Evolutionary conservation across 2,113 vertebrate species (phyloP).

Genomic region (Lophotis ruficrista): DNA sequence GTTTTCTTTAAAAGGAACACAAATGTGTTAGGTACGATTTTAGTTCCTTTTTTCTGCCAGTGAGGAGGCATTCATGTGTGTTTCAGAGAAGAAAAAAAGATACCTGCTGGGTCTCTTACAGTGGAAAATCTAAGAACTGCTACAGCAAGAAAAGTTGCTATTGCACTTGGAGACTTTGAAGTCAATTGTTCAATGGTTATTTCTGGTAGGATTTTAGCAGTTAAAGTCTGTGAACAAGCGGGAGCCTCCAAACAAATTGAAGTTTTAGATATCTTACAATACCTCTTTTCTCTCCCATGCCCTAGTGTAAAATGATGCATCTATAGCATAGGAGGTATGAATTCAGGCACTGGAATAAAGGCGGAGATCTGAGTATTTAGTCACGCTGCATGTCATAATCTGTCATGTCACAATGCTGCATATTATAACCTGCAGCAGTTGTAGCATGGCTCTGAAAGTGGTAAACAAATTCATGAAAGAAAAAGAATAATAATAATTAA

Average conservation of each 20-base stretch:
- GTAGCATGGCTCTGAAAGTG: background rate
- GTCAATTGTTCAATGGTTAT: conserved; percentile 1
- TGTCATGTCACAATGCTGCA: background rate
- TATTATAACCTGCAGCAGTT: background rate
- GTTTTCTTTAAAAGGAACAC: conserved; percentile 21
- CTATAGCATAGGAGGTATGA: background rate
- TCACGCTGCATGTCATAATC: background rate
- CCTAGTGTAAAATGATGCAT: background rate
- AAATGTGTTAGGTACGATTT: background rate
- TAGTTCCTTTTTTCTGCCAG: background rate
- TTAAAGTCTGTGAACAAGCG: background rate
- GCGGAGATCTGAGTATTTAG: rapidly evolving
- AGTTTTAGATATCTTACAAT: background rate
- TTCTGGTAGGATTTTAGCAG: conserved; percentile 26
- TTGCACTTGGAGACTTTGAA: conserved; percentile 31
- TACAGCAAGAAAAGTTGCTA: background rate
- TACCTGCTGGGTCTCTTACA: background rate
- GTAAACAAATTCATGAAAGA: background rate
- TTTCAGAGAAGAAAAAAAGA: background rate
- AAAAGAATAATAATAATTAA: background rate
- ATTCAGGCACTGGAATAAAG: background rate
- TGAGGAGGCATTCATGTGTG: background rate
- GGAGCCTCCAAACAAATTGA: conserved; percentile 10
- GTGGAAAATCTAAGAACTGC: conserved; percentile 6
- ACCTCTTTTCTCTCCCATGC: background rate